Evolutionary conservation across 2,797 vertebrate genomes (phyloP).

Genomic region (Remorina albescens): DNA sequence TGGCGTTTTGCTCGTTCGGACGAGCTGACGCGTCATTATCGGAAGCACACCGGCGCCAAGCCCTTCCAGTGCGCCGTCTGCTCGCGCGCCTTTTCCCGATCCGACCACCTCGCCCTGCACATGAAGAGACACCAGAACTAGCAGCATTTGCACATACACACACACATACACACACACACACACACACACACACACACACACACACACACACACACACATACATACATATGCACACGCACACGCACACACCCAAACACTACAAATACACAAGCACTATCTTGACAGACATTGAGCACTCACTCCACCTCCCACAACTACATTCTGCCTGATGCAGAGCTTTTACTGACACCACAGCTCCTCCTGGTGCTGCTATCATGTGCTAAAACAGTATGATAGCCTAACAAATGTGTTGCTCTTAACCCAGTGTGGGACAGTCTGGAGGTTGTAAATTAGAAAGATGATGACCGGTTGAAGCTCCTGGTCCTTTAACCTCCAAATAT

Average conservation of each 20-base stretch:
- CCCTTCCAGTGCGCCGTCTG: constrained; percentile 98
- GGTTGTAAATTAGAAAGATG: constrained; percentile 50
- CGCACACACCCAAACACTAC: background rate
- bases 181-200: background rate
- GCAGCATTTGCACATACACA: constrained; percentile 33
- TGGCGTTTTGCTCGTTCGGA: constrained; percentile 98
- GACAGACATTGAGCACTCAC: constrained; percentile 41
- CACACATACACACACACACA: constrained; percentile 21
- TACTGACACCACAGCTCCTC: constrained; percentile 58
- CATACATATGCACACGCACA: constrained; percentile 28
- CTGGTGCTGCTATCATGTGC: constrained; percentile 63
- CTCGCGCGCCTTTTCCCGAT: constrained; percentile 97
- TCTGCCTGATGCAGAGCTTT: constrained; percentile 48
- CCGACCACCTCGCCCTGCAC: constrained; percentile 97
- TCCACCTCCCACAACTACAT: constrained; percentile 31
- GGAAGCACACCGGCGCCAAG: constrained; percentile 98
- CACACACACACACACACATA: too few relatives aligned
- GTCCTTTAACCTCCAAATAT: constrained; percentile 50
- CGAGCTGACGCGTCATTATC: constrained; percentile 96
- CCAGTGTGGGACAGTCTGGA: constrained; percentile 41
- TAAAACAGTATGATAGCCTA: constrained; percentile 34
- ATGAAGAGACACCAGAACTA: constrained; percentile 98
- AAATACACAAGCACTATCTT: constrained; percentile 47
- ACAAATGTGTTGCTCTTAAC: constrained; percentile 53
- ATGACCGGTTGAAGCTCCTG: constrained; percentile 41